Conservation (phyloP, 2,113 vertebrate species). For the Aythya baeri region DNA sequence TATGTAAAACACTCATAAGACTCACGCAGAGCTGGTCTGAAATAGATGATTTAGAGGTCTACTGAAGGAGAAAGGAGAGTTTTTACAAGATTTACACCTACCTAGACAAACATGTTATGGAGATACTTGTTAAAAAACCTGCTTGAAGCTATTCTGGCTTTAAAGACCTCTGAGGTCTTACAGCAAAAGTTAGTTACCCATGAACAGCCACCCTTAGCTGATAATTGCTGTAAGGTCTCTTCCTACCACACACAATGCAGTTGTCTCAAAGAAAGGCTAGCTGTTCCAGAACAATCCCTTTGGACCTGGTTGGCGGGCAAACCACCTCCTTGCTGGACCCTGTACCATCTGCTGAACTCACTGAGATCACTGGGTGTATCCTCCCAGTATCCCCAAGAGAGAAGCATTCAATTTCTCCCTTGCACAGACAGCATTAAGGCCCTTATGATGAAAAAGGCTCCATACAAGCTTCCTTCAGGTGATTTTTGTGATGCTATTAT, state of each 20-base stretch:
- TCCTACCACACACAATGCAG: not conserved
- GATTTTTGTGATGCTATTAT: not conserved
- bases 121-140: not conserved
- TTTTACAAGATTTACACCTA: not conserved
- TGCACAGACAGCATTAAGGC: accelerated
- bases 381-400: not conserved
- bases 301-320: not conserved
- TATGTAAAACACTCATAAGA: not conserved
- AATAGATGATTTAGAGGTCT: not conserved
- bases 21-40: not conserved
- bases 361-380: not conserved
- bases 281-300: not conserved
- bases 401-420: not conserved
- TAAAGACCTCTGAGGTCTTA: not conserved
- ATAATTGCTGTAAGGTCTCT: not conserved
- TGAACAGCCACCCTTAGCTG: not conserved
- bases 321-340: not conserved
- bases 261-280: not conserved
- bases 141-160: not conserved
- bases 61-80: not conserved
- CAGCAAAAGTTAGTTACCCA: not conserved
- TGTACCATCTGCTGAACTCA: not conserved
- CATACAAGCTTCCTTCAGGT: not conserved
- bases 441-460: not conserved
- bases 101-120: not conserved